A percentile compares a stretch with the other conserved stretches of the same genome.
These are phyloP conservation scores for Orthosia gothica DNA, from an alignment of 2,888 invertebrate species.

Conservation along the genomic window DNA sequence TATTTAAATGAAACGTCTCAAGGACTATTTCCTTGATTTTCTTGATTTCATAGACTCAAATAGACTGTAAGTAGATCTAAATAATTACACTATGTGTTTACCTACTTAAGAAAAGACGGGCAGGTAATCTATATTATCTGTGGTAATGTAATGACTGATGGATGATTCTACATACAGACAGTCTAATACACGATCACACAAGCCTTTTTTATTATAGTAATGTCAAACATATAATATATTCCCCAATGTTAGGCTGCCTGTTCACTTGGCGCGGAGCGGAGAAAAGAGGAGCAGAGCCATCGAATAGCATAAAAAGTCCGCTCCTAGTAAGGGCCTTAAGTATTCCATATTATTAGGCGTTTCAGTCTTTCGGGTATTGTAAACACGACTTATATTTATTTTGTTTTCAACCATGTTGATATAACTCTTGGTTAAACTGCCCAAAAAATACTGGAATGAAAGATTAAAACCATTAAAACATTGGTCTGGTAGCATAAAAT, in stretches of 20 bases:
- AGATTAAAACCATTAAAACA: slow-evolving; percentile 12
- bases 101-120: background rate
- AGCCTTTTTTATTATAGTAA: background rate
- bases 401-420: slow-evolving; percentile 14
- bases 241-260: too few relatives aligned
- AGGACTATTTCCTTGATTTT: too few relatives aligned
- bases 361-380: background rate
- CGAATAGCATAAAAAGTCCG: too few relatives aligned
- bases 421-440: background rate
- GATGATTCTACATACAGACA: background rate
- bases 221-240: too few relatives aligned
- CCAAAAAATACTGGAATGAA: background rate
- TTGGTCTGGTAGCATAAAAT: background rate
- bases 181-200: background rate
- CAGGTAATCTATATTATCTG: too few relatives aligned
- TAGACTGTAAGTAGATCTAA: slow-evolving; percentile 21
- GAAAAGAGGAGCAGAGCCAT: too few relatives aligned
- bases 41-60: background rate
- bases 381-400: background rate
- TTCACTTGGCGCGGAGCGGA: too few relatives aligned
- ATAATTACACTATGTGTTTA: slow-evolving; percentile 5
- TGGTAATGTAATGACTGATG: background rate
- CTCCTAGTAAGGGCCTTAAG: too few relatives aligned
- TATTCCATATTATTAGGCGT: background rate
- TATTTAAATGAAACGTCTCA: background rate